These are phyloP conservation scores for Rhopilema esculentum DNA, from an alignment of 30 jellyfish, hydroid and myxozoan genomes.

Conservation along the genomic window DNA sequence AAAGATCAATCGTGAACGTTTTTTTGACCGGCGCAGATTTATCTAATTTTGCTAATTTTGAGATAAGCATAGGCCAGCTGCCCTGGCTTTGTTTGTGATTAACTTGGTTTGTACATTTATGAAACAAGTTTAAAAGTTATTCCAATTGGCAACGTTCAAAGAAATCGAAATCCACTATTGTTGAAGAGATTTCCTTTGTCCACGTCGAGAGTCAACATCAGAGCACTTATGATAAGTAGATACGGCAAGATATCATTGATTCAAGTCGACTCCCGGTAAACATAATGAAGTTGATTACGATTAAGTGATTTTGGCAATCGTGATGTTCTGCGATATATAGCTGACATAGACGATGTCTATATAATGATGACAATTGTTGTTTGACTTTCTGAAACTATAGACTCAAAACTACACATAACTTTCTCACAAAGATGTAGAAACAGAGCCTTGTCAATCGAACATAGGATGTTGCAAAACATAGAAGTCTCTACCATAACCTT, in stretches of 20 bases:
- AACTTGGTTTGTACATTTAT: constrained; percentile 16
- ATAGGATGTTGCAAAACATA: neutral
- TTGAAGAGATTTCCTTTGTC: neutral
- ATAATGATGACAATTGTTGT: neutral
- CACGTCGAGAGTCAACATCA: neutral
- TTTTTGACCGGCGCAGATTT: constrained; percentile 70
- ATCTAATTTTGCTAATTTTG: constrained; percentile 27
- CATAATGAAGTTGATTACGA: neutral
- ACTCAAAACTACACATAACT: neutral
- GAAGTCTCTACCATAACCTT: neutral
- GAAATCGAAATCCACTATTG: neutral
- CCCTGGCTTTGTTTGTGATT: constrained; percentile 4
- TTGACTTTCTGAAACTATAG: too few relatives aligned
- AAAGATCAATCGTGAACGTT: neutral
- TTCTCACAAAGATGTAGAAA: neutral
- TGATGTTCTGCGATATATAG: neutral
- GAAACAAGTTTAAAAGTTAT: constrained; percentile 20
- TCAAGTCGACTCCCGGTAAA: neutral
- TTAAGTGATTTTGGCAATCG: neutral
- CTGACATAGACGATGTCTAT: too few relatives aligned
- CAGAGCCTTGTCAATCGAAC: neutral
- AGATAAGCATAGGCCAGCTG: constrained; percentile 36
- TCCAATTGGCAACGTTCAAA: neutral
- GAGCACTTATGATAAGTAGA: neutral
- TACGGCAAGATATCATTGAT: neutral